A percentile compares a stretch with the other conserved stretches of the same genome.
Conservation (phyloP, 2,888 invertebrate genomes). For the Glaucopsyche alexis region DNA sequence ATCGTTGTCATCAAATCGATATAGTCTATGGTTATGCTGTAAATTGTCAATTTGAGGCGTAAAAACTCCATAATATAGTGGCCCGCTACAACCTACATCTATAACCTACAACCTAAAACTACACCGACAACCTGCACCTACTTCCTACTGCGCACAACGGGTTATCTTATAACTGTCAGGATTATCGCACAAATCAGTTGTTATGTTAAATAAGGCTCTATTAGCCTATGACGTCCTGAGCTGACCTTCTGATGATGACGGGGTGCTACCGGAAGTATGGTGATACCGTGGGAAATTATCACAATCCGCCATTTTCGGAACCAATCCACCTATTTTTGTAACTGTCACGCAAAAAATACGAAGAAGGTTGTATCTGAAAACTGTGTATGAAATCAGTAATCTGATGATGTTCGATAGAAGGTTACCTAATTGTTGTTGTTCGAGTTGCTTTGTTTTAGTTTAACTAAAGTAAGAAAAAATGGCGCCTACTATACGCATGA, state of each 20-base stretch:
- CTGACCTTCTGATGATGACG: constrained; percentile 17
- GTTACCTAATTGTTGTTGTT: no score
- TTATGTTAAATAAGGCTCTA: neutral
- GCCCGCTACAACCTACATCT: no score
- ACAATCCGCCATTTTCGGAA: constrained; percentile 16
- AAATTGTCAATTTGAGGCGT: no score
- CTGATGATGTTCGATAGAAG: neutral
- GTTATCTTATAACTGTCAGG: neutral
- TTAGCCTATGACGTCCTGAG: neutral
- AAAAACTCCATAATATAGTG: no score
- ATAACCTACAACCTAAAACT: no score
- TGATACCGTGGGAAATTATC: constrained; percentile 11
- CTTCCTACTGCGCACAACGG: neutral
- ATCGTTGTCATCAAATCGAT: no score
- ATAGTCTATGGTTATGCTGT: no score
- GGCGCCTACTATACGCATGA: no score
- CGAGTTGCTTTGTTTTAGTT: no score
- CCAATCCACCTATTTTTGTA: neutral
- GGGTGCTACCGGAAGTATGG: neutral
- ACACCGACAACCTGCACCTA: no score
- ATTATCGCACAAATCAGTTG: neutral
- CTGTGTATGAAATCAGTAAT: neutral
- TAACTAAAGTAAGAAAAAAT: no score
- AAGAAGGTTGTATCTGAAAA: neutral
- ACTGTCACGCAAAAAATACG: constrained; percentile 10